Evolutionary conservation across 1,140 invertebrate species (phyloP), one percentile per base, ranked within the genome.

Genomic region (Spodoptera litura): DNA sequence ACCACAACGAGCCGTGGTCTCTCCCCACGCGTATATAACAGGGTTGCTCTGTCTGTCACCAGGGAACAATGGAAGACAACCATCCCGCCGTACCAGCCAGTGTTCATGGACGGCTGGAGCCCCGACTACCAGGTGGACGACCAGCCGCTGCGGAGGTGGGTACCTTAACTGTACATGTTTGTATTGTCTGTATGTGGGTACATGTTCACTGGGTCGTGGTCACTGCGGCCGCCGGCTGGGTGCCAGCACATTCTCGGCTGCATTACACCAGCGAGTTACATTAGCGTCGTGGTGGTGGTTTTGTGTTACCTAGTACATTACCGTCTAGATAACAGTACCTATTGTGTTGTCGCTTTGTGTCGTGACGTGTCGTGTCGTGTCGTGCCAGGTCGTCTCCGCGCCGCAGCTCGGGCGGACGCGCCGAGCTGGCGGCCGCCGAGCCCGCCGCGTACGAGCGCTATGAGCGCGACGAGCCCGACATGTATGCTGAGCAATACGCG

Each of bases 71-170:
- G 98, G 98, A 98, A 95, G 97, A 97, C 72, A 96, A 97, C 89
- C 96, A 95, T 97, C 56, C 96, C 96, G 0, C 96, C 97, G 0
- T 99, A 99, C 91, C 97, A 98, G 89, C 99, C 99, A 5, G 96
- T 98, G 13, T 99, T 99, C 91, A 97, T 98, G 95, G 98, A 99
- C 94, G 98, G 98, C 3, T 99, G 98, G 98, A 97, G 97, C 0
- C 98, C 98, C 1, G 97, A 98, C 84, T 98, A 97, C 90, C 96
- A 97, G 55, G 96, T 98, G 12, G 95, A 96, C 12, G 97, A 98
- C 85, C 91, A 95, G 79, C 95, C 95, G 0, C 92, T 95, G 10
- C 95, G 96, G 78, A 89, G 95, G 95, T 90, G 78, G 80, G 71
- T 3, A 2, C 2, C 13, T 4, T 15, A 6, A 20, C 13, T 51